Evolutionary conservation across 2,888 invertebrate species (phyloP), one percentile per base, ranked within the genome.

Genomic region (Lampropteryx suffumata): DNA sequence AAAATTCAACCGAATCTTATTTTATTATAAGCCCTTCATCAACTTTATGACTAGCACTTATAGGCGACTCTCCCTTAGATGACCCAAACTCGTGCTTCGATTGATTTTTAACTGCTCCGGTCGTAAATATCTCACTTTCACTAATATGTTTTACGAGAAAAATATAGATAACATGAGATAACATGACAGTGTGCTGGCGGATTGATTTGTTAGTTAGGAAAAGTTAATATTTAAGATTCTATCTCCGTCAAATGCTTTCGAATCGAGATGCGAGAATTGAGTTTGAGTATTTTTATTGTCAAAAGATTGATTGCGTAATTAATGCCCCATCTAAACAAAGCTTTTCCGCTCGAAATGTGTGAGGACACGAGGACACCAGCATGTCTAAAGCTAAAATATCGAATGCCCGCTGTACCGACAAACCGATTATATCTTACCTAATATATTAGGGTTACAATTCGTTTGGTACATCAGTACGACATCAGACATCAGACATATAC

Each of bases 11-110:
- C 61, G 70, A 74, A 70, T 65, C 66, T 71, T 70, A 73, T 75
- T 79, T 76, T 80, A 82, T 80, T 77, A 77, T 69, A 46, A 71
- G 80, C 81, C 82, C 83, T 83, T 82, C 76, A 80, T 82, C 75
- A 79, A 67, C 51, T 79, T 79, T 80, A 80, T 82, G 60, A 62
- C 76, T 63, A 59, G 61, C 62, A 64, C 58, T 66, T 63, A 68
- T 64, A 61, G 60, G 54, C 56, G 58, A 47, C 69, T 72, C 73
- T 76, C 72, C 75, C 73, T 73, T 69, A 72, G 69, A 71, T 66
- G 59, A 65, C 67, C 50, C 57, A 61, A 59, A 69, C 62, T 64
- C 68, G 64, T 59, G 57, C 57, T 62, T 63, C 58, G 60, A 68
- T 72, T 69, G 60, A 61, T 29, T 69, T 78, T 80, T 76, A 73